Conservation (phyloP, 2,113 vertebrate species). For the Spea bombifrons region DNA sequence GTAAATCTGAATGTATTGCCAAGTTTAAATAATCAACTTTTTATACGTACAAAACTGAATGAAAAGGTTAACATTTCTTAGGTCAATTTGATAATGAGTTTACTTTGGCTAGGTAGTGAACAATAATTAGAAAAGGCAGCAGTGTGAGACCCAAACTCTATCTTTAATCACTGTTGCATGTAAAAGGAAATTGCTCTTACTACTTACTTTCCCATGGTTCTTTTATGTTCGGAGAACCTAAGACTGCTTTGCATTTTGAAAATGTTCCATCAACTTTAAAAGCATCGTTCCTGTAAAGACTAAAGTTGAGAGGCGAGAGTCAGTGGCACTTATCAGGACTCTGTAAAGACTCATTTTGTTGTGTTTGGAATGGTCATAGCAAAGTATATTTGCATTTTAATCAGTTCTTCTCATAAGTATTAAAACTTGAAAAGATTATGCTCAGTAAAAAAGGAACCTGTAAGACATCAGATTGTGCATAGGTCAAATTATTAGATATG, state of each 20-base stretch:
- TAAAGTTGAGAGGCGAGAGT: slow-evolving; percentile 23
- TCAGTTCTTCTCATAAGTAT: slow-evolving; percentile 27
- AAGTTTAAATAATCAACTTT: slow-evolving; percentile 24
- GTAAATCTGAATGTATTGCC: slow-evolving; percentile 12
- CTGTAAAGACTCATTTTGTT: slow-evolving; percentile 17
- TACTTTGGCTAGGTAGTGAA: slow-evolving; percentile 37
- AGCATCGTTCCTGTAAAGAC: slow-evolving; percentile 42
- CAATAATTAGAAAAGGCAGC: slow-evolving; percentile 42
- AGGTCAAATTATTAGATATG: background rate
- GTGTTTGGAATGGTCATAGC: slow-evolving; percentile 8
- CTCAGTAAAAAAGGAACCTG: slow-evolving; percentile 12
- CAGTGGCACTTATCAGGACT: slow-evolving; percentile 28
- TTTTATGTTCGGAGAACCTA: slow-evolving; percentile 34
- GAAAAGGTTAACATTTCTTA: slow-evolving; percentile 43
- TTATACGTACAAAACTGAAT: slow-evolving; percentile 27
- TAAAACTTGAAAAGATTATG: slow-evolving; percentile 16
- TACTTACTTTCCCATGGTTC: slow-evolving; percentile 44
- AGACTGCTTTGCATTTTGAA: slow-evolving; percentile 44
- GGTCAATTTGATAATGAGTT: slow-evolving; percentile 42
- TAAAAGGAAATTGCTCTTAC: slow-evolving; percentile 41
- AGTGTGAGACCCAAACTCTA: slow-evolving; percentile 31
- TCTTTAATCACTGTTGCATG: slow-evolving; percentile 46
- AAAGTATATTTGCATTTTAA: slow-evolving; percentile 40
- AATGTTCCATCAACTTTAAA: slow-evolving; percentile 43
- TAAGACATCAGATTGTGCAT: background rate